Percentiles rank a stretch among this genome's conserved stretches.
Conservation (phyloP, 2,113 vertebrate genomes). For the Chaenocephalus aceratus region DNA sequence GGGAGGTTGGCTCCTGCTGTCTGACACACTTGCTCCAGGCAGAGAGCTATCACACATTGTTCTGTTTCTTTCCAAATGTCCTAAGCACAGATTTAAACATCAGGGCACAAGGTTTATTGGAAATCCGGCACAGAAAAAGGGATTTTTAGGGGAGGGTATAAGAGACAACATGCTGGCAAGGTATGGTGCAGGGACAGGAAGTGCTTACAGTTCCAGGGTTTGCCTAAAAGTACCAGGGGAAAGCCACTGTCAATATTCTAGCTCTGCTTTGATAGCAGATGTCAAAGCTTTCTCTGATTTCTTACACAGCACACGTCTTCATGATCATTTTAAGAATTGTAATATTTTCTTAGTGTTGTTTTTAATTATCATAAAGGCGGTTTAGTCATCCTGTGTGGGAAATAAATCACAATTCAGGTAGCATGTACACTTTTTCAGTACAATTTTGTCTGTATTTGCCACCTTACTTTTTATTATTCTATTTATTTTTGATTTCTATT, state of each 20-base stretch:
- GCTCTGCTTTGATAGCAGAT: neutral
- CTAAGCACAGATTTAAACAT: conserved; percentile 12
- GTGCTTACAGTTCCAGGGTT: neutral
- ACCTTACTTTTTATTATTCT: no score
- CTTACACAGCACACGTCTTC: neutral
- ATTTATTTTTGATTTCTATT: no score
- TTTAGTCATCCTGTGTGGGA: neutral
- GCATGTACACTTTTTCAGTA: no score
- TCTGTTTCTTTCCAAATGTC: conserved; percentile 44
- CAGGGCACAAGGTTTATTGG: neutral
- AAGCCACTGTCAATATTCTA: neutral
- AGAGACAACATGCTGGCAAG: neutral
- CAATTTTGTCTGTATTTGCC: no score
- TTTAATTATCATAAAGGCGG: neutral
- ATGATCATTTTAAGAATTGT: neutral
- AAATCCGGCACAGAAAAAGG: no score
- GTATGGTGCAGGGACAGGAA: neutral
- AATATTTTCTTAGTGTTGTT: neutral
- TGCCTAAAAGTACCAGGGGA: no score
- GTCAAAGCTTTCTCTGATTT: neutral
- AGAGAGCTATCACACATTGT: conserved; percentile 38
- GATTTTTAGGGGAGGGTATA: neutral
- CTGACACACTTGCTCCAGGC: conserved; percentile 6
- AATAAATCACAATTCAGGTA: no score
- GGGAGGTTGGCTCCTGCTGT: neutral